phyloP scores from a whole-genome alignment of 2,888 invertebrate species.

The Temnothorax rugatulus region DNA sequence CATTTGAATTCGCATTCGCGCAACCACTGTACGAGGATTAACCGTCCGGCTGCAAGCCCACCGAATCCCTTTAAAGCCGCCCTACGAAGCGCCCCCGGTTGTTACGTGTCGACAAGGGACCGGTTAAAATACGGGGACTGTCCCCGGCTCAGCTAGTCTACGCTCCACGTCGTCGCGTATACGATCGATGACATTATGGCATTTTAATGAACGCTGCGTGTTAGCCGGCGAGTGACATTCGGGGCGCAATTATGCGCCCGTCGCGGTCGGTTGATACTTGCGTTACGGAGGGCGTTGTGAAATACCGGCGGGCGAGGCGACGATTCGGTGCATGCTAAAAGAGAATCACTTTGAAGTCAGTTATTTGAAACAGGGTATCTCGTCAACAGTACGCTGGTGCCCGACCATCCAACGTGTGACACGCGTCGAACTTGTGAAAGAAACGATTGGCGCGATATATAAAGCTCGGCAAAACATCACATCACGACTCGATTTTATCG shows the following conservation, averaged over 20 bases:
- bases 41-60: slow-evolving; percentile 19
- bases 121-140: slow-evolving; percentile 36
- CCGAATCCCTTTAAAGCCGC: slow-evolving; percentile 50
- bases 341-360: slow-evolving; percentile 40
- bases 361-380: slow-evolving; percentile 1
- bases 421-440: slow-evolving; percentile 1
- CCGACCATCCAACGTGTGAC: neutral
- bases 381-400: neutral
- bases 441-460: neutral
- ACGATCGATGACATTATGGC: slow-evolving; percentile 48
- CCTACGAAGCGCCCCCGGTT: slow-evolving; percentile 33
- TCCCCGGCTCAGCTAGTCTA: neutral
- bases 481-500: slow-evolving; percentile 17
- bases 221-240: slow-evolving; percentile 34
- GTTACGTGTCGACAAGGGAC: slow-evolving; percentile 38
- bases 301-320: neutral
- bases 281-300: slow-evolving; percentile 3
- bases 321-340: neutral
- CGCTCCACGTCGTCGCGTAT: slow-evolving; percentile 6
- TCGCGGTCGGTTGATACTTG: slow-evolving; percentile 20
- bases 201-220: slow-evolving; percentile 54
- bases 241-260: slow-evolving; percentile 34
- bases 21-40: slow-evolving; percentile 43
- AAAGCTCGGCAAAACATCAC: slow-evolving; percentile 21
- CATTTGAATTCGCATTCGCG: slow-evolving; percentile 46